Percentiles rank a stretch among this genome's conserved stretches.
Conservation (phyloP, 2,113 vertebrate genomes). For the Dermatemys mawii region DNA sequence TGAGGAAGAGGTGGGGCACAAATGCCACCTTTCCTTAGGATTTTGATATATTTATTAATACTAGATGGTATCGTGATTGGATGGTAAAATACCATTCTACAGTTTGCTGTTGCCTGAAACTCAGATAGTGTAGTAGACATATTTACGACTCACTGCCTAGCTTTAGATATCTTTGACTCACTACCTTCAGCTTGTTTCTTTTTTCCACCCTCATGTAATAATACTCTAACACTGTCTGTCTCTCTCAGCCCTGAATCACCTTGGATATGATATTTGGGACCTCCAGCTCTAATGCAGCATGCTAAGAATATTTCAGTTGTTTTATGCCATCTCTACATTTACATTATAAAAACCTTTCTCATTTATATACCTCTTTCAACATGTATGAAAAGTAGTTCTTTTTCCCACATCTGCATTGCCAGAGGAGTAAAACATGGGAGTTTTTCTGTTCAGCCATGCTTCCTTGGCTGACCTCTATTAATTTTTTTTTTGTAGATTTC, state of each 20-base stretch:
- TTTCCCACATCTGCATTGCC: neutral
- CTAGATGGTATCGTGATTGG: neutral
- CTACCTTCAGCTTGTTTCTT: neutral
- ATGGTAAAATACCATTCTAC: neutral
- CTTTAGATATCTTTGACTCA: neutral
- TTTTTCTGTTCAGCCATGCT: neutral
- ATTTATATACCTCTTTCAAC: neutral
- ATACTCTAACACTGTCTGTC: neutral
- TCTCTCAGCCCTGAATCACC: neutral
- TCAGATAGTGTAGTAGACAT: neutral
- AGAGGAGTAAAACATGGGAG: neutral
- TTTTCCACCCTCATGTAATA: neutral
- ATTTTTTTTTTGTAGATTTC: neutral
- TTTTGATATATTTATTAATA: neutral
- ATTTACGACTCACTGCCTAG: neutral
- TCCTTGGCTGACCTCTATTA: neutral
- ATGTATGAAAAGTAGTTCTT: neutral
- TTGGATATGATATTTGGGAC: neutral
- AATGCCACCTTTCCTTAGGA: neutral
- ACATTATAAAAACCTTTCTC: neutral
- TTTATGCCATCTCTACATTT: neutral
- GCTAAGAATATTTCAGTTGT: neutral
- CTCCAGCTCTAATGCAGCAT: rapidly evolving
- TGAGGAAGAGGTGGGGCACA: neutral
- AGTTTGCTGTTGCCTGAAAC: neutral